These are phyloP conservation scores for Ceratitis capitata DNA, from an alignment of 1,140 invertebrate species.

Conservation along the genomic window DNA sequence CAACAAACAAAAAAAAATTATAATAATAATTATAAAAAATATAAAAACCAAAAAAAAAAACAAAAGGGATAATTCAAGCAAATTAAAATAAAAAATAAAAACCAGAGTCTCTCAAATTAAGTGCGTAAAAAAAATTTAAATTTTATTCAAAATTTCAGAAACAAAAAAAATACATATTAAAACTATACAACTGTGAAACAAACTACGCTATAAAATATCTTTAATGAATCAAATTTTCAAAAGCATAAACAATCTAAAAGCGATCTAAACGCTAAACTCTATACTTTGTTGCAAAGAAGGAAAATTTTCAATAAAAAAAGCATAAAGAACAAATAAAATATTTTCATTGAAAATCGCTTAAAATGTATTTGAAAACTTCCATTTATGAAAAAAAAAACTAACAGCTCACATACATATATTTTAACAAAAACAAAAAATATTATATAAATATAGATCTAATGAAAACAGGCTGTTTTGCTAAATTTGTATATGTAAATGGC, in stretches of 20 bases:
- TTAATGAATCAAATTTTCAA: background rate
- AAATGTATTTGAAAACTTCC: background rate
- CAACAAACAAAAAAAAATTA: too few relatives aligned
- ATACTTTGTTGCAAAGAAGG: background rate
- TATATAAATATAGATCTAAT: background rate
- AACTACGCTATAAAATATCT: background rate
- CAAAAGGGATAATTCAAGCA: too few relatives aligned
- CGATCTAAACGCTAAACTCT: background rate
- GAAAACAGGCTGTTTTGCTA: background rate
- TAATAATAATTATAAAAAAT: too few relatives aligned
- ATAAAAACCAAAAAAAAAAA: too few relatives aligned
- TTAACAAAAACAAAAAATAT: background rate
- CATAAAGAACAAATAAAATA: background rate
- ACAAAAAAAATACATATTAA: background rate
- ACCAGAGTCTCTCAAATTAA: background rate
- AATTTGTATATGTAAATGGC: background rate
- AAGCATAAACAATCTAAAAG: background rate
- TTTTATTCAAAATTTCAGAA: background rate
- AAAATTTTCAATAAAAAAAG: background rate
- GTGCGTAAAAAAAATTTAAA: background rate
- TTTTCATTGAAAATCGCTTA: background rate
- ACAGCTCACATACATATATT: background rate
- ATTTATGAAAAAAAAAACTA: background rate
- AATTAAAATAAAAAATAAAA: too few relatives aligned
- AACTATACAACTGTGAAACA: background rate